phyloP scores from a whole-genome alignment of 1,140 invertebrate species.

The Drosophila hydei region DNA sequence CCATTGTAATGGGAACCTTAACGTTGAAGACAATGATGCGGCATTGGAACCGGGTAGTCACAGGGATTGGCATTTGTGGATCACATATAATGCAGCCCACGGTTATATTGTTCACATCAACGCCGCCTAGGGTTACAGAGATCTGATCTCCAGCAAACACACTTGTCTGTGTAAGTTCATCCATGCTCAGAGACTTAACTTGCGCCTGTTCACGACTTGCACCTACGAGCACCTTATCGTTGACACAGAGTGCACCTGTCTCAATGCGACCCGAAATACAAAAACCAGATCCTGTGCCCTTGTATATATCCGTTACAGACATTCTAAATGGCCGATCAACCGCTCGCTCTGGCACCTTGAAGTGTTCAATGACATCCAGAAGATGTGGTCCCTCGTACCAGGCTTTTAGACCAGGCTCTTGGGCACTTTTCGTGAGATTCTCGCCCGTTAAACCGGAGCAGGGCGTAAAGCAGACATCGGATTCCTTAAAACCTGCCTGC shows the following conservation, averaged over 20 bases:
- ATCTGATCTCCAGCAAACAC: slow-evolving; percentile 98
- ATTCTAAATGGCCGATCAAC: slow-evolving; percentile 95
- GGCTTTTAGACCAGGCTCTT: slow-evolving; percentile 87
- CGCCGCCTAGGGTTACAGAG: slow-evolving; percentile 91
- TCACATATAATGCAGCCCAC: slow-evolving; percentile 95
- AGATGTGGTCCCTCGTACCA: slow-evolving; percentile 95
- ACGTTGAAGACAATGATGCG: slow-evolving; percentile 97
- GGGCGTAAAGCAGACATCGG: slow-evolving; percentile 95
- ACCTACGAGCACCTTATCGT: slow-evolving; percentile 95
- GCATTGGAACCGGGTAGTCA: slow-evolving; percentile 93
- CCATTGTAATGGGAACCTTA: slow-evolving; percentile 95
- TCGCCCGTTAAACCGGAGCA: slow-evolving; percentile 97
- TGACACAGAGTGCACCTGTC: slow-evolving; percentile 92
- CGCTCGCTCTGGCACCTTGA: slow-evolving; percentile 93
- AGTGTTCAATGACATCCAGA: slow-evolving; percentile 93
- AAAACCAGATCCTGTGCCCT: slow-evolving; percentile 94
- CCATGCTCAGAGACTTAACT: slow-evolving; percentile 90
- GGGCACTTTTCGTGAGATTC: slow-evolving; percentile 91
- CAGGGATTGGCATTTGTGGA: slow-evolving; percentile 89
- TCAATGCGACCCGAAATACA: slow-evolving; percentile 96
- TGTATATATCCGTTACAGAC: slow-evolving; percentile 97
- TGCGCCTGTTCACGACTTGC: slow-evolving; percentile 92
- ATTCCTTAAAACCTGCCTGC: slow-evolving; percentile 96
- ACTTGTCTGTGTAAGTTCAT: slow-evolving; percentile 89
- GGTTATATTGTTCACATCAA: slow-evolving; percentile 93